Evolutionary conservation across 2,888 invertebrate genomes (phyloP).

Genomic region (Drosophila birchii): DNA sequence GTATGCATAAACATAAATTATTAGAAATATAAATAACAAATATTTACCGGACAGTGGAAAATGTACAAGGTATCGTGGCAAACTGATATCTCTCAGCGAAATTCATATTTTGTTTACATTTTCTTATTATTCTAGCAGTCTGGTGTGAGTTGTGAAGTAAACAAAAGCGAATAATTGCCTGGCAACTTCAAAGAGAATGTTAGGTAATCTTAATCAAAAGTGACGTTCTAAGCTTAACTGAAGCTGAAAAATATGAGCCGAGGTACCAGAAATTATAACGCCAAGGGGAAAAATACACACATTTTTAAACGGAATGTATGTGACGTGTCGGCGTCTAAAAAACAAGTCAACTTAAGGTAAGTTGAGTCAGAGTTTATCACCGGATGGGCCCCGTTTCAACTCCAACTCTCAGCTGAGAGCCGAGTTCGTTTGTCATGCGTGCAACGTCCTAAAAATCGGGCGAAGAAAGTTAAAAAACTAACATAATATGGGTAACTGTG

Average conservation of each 20-base stretch:
- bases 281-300: not conserved
- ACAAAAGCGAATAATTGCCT: not conserved
- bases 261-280: not conserved
- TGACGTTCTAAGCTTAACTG: not conserved
- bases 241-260: not conserved
- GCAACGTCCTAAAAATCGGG: conserved; percentile 52
- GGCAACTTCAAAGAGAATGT: not conserved
- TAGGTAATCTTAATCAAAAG: not conserved
- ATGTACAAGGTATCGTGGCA: conserved; percentile 31
- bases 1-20: conserved; percentile 21
- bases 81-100: conserved; percentile 7
- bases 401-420: conserved; percentile 18
- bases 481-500: not conserved
- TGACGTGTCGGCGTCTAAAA: conserved; percentile 22
- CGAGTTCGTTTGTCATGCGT: conserved; percentile 61
- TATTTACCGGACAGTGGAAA: conserved; percentile 43
- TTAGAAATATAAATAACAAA: conserved; percentile 40
- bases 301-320: not conserved
- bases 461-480: conserved; percentile 19
- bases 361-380: conserved; percentile 29
- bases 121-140: not conserved
- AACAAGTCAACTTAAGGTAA: conserved; percentile 10
- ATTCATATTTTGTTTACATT: conserved; percentile 39
- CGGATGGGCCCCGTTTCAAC: conserved; percentile 35
- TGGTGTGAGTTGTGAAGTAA: not conserved